These are phyloP conservation scores for Wiebesia pumilae DNA, from an alignment of 1,140 invertebrate species.

Conservation along the genomic window DNA sequence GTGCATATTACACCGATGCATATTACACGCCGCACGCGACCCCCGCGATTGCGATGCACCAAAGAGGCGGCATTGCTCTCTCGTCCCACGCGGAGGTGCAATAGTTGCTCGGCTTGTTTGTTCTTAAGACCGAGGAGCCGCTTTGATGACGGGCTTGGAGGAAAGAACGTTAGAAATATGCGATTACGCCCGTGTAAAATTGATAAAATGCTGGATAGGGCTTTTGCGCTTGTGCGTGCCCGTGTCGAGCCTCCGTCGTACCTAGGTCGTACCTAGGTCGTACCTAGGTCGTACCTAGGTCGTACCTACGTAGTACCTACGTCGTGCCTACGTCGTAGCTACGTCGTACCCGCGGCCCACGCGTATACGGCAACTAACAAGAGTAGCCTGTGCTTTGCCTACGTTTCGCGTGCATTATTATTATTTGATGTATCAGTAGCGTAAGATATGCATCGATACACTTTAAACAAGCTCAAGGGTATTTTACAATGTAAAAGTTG, in stretches of 20 bases:
- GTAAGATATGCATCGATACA: neutral
- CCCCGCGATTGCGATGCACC: no score
- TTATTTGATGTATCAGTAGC: neutral
- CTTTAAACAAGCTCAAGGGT: constrained; percentile 6
- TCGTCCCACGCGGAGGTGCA: neutral
- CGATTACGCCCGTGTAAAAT: neutral
- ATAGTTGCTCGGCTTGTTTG: neutral
- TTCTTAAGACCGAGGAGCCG: neutral
- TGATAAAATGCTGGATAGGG: neutral
- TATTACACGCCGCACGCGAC: constrained; percentile 4
- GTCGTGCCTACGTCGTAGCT: neutral
- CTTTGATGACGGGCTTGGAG: neutral
- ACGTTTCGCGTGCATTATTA: neutral
- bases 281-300: neutral
- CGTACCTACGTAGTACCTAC: neutral
- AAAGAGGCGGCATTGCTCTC: neutral
- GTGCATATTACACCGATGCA: neutral
- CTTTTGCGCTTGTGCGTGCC: neutral
- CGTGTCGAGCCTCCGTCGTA: neutral
- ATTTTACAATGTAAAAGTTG: constrained; percentile 9
- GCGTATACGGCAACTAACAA: neutral
- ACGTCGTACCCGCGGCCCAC: neutral
- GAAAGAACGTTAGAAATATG: neutral
- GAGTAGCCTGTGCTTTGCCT: constrained; percentile 7
- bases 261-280: neutral